These are phyloP conservation scores for Drosophila tsacasi DNA, from an alignment of 1,140 invertebrate species.

Conservation along the genomic window DNA sequence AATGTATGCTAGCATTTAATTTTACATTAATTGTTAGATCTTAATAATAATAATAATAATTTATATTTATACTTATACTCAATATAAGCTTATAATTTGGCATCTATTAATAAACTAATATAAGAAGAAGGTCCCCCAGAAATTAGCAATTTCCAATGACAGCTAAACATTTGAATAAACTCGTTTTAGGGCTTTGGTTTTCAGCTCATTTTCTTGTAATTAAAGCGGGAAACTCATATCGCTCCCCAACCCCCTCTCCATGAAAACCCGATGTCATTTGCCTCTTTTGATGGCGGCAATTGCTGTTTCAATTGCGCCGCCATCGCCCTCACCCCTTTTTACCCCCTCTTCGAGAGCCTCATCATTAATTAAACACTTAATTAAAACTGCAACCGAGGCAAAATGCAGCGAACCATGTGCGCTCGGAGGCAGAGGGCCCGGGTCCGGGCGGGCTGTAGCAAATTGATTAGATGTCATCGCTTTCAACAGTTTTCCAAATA, in stretches of 20 bases:
- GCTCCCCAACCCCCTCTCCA: background rate
- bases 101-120: background rate
- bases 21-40: too few relatives aligned
- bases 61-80: too few relatives aligned
- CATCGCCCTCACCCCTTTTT: background rate
- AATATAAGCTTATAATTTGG: too few relatives aligned
- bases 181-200: background rate
- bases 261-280: slow-evolving; percentile 1
- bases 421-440: background rate
- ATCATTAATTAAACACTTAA: slow-evolving; percentile 66
- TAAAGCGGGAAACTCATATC: slow-evolving; percentile 24
- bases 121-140: too few relatives aligned
- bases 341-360: slow-evolving; percentile 30
- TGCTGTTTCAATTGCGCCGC: slow-evolving; percentile 29
- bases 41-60: too few relatives aligned
- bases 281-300: slow-evolving; percentile 37
- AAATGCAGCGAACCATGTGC: slow-evolving; percentile 41
- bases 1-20: too few relatives aligned
- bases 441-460: slow-evolving; percentile 16
- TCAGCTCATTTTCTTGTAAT: slow-evolving; percentile 18
- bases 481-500: slow-evolving; percentile 49
- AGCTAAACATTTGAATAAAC: slow-evolving; percentile 1
- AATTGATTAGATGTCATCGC: slow-evolving; percentile 62
- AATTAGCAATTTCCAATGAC: background rate
- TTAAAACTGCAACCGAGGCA: slow-evolving; percentile 56